phyloP scores from a whole-genome alignment of 2,797 vertebrate genomes.

The Syngnathus rostellatus region DNA sequence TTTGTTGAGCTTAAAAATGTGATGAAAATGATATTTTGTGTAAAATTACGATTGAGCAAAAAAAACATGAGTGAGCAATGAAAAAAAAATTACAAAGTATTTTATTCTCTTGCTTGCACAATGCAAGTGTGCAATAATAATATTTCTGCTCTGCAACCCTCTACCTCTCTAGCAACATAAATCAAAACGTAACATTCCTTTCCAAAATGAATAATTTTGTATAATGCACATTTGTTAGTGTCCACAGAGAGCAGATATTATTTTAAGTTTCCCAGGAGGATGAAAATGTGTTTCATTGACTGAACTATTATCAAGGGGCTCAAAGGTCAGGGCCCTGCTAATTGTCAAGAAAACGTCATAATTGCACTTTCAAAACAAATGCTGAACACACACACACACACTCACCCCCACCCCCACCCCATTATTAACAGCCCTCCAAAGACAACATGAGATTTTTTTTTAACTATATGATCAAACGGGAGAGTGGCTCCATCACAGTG shows the following conservation, averaged over 20 bases:
- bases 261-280: neutral
- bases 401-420: neutral
- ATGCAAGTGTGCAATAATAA: neutral
- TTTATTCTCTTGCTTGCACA: neutral
- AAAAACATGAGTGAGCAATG: neutral
- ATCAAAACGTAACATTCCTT: neutral
- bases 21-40: neutral
- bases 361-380: neutral
- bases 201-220: neutral
- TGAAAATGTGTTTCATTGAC: neutral
- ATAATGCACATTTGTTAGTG: neutral
- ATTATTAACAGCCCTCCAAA: neutral
- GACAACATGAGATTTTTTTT: neutral
- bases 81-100: neutral
- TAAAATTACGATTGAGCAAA: neutral
- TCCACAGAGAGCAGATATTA: neutral
- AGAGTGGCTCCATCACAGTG: conserved; percentile 27
- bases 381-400: too few species aligned
- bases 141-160: neutral
- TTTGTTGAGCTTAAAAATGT: neutral
- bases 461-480: conserved; percentile 24
- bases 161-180: neutral
- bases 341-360: neutral
- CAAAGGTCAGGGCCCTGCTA: neutral
- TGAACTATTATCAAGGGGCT: neutral